These are phyloP conservation scores for Phaethon lepturus DNA, from an alignment of 2,113 vertebrate species.

Conservation along the genomic window DNA sequence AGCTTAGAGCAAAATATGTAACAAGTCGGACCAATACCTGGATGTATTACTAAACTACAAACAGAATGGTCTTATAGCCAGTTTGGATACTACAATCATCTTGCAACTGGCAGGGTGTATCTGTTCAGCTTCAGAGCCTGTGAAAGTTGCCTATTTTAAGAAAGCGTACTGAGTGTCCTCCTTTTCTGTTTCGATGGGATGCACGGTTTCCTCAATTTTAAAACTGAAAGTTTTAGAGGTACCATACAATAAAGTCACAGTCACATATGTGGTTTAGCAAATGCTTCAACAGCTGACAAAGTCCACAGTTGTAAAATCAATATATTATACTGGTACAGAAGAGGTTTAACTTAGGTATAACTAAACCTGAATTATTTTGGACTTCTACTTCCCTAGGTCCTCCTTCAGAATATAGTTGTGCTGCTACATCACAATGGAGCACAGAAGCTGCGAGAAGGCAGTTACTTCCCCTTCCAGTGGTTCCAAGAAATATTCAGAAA, in stretches of 20 bases:
- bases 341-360: conserved; percentile 73
- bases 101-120: conserved; percentile 34
- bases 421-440: neutral
- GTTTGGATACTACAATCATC: conserved; percentile 33
- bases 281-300: conserved; percentile 73
- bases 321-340: conserved; percentile 74
- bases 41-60: conserved; percentile 47
- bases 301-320: conserved; percentile 76
- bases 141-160: conserved; percentile 68
- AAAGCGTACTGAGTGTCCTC: conserved; percentile 39
- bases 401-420: neutral
- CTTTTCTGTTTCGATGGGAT: conserved; percentile 65
- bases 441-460: neutral
- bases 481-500: neutral
- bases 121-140: conserved; percentile 60
- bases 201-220: conserved; percentile 77
- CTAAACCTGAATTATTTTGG: conserved; percentile 52
- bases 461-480: neutral
- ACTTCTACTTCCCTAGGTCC: neutral
- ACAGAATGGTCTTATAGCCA: conserved; percentile 23
- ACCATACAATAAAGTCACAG: conserved; percentile 75
- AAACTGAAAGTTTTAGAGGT: conserved; percentile 77
- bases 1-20: conserved; percentile 27
- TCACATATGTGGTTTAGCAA: conserved; percentile 73
- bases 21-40: neutral